A percentile compares a stretch with the other conserved stretches of the same genome.
These are phyloP conservation scores for Triplophysa bombifrons DNA, from an alignment of 2,797 vertebrate genomes.

Conservation along the genomic window DNA sequence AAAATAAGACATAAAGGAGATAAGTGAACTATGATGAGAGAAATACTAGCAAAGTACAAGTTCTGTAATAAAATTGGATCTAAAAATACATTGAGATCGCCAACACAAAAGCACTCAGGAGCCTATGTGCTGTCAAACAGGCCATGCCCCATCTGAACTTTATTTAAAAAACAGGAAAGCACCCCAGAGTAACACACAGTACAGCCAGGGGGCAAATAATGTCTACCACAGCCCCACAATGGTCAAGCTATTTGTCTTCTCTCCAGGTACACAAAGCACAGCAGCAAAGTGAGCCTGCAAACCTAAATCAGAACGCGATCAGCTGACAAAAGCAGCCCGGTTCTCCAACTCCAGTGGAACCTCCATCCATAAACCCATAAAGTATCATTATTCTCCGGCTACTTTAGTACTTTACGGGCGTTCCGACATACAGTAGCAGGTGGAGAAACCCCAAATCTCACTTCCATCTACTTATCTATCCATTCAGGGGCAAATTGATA, in stretches of 20 bases:
- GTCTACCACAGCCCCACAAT: not conserved
- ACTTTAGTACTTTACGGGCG: conserved; percentile 24
- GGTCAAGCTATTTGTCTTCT: conserved; percentile 11
- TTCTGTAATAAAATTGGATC: not conserved
- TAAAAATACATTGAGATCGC: no score
- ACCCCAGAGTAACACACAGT: not conserved
- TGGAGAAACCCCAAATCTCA: conserved; percentile 46
- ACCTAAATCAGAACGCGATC: conserved; percentile 22
- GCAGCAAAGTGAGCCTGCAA: conserved; percentile 18
- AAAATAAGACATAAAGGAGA: not conserved
- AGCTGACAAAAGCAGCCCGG: conserved; percentile 30
- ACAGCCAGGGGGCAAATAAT: not conserved
- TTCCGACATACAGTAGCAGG: conserved; percentile 35
- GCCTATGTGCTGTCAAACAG: not conserved
- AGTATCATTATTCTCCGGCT: conserved; percentile 9
- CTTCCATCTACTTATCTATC: conserved; percentile 53
- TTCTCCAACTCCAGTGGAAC: conserved; percentile 20
- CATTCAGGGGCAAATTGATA: conserved; percentile 75
- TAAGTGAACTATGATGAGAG: not conserved
- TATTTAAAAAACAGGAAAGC: not conserved
- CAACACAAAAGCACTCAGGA: not conserved
- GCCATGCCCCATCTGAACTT: not conserved
- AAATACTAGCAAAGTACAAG: not conserved
- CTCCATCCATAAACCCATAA: conserved; percentile 28
- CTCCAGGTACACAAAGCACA: conserved; percentile 7